These are phyloP conservation scores for Trissolcus brochymenae DNA, from an alignment of 2,888 invertebrate species.

Conservation along the genomic window DNA sequence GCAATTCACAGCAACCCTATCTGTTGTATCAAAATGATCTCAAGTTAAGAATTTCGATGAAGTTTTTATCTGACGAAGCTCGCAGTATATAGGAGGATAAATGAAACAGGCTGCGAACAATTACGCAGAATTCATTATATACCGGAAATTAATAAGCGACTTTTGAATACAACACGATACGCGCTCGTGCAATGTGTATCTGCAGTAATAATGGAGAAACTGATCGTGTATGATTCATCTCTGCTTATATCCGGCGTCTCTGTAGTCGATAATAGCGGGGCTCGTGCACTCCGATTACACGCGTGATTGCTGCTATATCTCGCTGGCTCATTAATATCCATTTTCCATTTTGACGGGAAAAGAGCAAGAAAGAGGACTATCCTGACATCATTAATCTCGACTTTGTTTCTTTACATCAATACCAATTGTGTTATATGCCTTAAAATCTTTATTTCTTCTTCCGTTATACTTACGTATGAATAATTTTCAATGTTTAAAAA, in stretches of 20 bases:
- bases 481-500: too few species aligned
- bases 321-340: constrained; percentile 71
- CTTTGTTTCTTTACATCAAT: constrained; percentile 68
- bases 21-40: too few species aligned
- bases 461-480: constrained; percentile 19
- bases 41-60: too few species aligned
- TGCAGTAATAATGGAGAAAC: constrained; percentile 31
- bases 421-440: constrained; percentile 69
- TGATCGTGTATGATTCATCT: constrained; percentile 51
- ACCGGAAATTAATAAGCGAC: constrained; percentile 51
- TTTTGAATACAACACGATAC: constrained; percentile 36
- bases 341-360: constrained; percentile 67
- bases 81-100: too few species aligned
- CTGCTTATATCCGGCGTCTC: constrained; percentile 46
- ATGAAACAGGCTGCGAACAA: too few species aligned
- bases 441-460: constrained; percentile 34
- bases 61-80: too few species aligned
- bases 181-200: constrained; percentile 40
- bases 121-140: constrained; percentile 43
- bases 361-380: constrained; percentile 58
- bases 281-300: constrained; percentile 53
- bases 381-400: constrained; percentile 70
- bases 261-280: constrained; percentile 40
- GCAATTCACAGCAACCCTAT: too few species aligned
- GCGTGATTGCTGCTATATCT: constrained; percentile 42